Percentiles rank a stretch among this genome's conserved stretches.
phyloP scores from a whole-genome alignment of 2,113 vertebrate species.

The Sapayoa aenigma region DNA sequence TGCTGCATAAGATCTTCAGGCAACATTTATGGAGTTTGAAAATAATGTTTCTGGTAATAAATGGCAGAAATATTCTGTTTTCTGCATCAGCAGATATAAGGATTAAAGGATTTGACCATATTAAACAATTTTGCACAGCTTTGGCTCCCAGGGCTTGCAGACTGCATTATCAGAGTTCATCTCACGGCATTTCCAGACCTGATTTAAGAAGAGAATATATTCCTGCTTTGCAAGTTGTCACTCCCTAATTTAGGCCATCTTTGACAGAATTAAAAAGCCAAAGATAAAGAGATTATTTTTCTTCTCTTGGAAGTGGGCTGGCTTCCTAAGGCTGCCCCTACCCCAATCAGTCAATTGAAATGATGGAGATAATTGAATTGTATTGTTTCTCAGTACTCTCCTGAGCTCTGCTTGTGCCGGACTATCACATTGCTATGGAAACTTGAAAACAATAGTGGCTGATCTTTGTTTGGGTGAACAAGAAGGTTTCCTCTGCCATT shows the following conservation, averaged over 20 bases:
- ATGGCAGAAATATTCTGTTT: slow-evolving; percentile 79
- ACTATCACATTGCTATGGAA: slow-evolving; percentile 49
- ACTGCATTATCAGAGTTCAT: slow-evolving; percentile 75
- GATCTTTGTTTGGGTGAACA: slow-evolving; percentile 31
- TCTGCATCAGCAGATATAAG: slow-evolving; percentile 81
- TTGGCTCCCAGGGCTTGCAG: slow-evolving; percentile 73
- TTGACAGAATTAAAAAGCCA: slow-evolving; percentile 64
- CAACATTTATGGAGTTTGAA: slow-evolving; percentile 71
- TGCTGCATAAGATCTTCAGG: slow-evolving; percentile 60
- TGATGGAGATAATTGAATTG: slow-evolving; percentile 75
- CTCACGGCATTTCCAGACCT: slow-evolving; percentile 72
- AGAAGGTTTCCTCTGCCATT: slow-evolving; percentile 3
- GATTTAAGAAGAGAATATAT: slow-evolving; percentile 74
- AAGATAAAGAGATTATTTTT: slow-evolving; percentile 69
- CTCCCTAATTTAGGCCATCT: slow-evolving; percentile 75
- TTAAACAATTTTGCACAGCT: slow-evolving; percentile 81
- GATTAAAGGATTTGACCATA: slow-evolving; percentile 80
- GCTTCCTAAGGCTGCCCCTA: slow-evolving; percentile 44
- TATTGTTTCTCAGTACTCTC: slow-evolving; percentile 27
- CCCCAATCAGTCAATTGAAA: slow-evolving; percentile 66
- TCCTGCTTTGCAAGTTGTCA: slow-evolving; percentile 74
- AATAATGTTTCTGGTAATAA: slow-evolving; percentile 80
- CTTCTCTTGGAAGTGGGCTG: slow-evolving; percentile 55
- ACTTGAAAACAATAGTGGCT: slow-evolving; percentile 1
- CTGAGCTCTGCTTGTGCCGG: slow-evolving; percentile 6